Evolutionary conservation across 2,797 vertebrate species (phyloP).

Genomic region (Gastrophryne carolinensis): DNA sequence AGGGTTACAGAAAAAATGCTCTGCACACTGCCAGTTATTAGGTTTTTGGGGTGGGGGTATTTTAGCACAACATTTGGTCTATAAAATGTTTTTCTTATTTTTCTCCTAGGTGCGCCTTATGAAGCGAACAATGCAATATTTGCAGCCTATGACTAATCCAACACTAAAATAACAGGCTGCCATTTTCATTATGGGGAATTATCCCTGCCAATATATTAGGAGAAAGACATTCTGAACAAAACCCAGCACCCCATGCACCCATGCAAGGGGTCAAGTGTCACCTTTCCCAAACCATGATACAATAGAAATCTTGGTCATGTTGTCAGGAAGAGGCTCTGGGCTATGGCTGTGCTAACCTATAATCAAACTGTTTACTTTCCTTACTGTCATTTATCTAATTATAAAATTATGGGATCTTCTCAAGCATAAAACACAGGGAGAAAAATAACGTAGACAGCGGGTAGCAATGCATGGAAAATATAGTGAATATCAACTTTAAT

Average conservation of each 20-base stretch:
- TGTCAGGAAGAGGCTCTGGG: slow-evolving; percentile 24
- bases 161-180: slow-evolving; percentile 17
- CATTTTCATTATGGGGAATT: slow-evolving; percentile 19
- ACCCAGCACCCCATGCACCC: background rate
- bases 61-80: no score
- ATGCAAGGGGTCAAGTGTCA: slow-evolving; percentile 33
- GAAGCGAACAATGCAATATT: no score
- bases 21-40: no score
- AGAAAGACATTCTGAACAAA: slow-evolving; percentile 28
- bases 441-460: slow-evolving; percentile 2
- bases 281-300: slow-evolving; percentile 1
- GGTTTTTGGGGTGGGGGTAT: no score
- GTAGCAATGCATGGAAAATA: background rate
- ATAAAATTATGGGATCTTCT: slow-evolving; percentile 38
- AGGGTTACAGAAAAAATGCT: no score
- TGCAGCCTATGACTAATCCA: no score
- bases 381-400: slow-evolving; percentile 47
- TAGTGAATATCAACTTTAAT: background rate
- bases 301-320: slow-evolving; percentile 32
- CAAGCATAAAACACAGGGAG: slow-evolving; percentile 21
- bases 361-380: slow-evolving; percentile 34
- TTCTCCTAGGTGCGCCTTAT: no score
- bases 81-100: no score
- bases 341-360: slow-evolving; percentile 17
- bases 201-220: slow-evolving; percentile 4